Evolutionary conservation across 1,140 invertebrate genomes (phyloP), one percentile per base, ranked within the genome.

Genomic region (Drosophila truncata): DNA sequence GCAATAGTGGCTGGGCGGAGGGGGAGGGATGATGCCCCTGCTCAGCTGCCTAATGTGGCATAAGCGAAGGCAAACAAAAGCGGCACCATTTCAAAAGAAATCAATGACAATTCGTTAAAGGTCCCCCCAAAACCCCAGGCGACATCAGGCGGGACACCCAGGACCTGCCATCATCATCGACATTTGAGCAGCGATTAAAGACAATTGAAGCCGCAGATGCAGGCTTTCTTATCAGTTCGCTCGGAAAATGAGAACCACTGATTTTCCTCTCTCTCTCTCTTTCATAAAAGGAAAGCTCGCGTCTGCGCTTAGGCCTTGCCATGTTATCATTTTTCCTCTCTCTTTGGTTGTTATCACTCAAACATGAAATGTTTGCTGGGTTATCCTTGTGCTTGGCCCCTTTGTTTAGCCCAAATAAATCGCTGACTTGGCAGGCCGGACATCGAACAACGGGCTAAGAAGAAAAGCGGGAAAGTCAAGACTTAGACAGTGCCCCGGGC

Each of bases 81-180:
- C 63, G 41, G 14, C 23, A 25, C 25, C 54, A 76, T 71, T 81
- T 73, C 78, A 90, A 90, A 77, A 72, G 78, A 85, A 90, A 90
- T 90, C 85, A 82, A 90, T 90, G 85, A 90, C 78, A 90, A 90
- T 90, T 85, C 76, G 82, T 79, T 86, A 82, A 86, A 86, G 78
- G 65, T 52, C 44, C 75, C 62, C 72, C 72, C 70, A 14, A 27
- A 27, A 14, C 27, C 10, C 25, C 46, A 42, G 23, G 37, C n/a
- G n/a, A 37, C 69, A 70, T 5, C 13, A 49, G 20, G 4, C 11
- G 7, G 47, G 25, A 49, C 47, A 29, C 16, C 42, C 69, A 23
- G 31, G 37, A 31, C 39, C 52, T 64, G 35, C 66, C 65, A 78
- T 67, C 63, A 64, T 74, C 57, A 63, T 78, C 50, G 57, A 69